phyloP scores from a whole-genome alignment of 2,113 vertebrate genomes.

The Lichenostomus cassidix region DNA sequence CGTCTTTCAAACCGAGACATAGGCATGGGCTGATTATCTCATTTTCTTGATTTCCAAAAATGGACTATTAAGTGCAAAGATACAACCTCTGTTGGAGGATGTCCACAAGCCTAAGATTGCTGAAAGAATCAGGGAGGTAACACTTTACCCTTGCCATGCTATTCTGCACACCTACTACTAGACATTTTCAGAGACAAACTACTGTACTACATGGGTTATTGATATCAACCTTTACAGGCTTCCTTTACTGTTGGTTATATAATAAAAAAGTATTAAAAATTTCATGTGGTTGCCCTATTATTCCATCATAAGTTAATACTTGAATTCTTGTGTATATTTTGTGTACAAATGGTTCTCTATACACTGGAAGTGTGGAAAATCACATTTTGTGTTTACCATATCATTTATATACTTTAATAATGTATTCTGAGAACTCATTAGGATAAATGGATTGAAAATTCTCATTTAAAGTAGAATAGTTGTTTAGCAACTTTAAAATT shows the following conservation, averaged over 20 bases:
- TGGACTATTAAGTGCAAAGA: not conserved
- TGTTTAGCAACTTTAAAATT: conserved; percentile 72
- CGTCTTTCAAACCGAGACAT: no score
- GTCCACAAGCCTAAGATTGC: not conserved
- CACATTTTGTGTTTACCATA: conserved; percentile 27
- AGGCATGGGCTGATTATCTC: not conserved
- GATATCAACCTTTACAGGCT: not conserved
- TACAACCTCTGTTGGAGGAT: not conserved
- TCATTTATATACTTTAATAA: conserved; percentile 26
- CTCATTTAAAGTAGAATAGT: conserved; percentile 61
- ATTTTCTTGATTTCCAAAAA: not conserved
- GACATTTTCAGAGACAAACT: not conserved
- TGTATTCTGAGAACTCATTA: conserved; percentile 69
- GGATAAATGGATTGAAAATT: conserved; percentile 50
- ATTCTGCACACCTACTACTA: not conserved
- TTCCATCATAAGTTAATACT: not conserved
- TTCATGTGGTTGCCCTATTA: not conserved
- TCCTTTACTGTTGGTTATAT: not conserved
- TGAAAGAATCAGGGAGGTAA: not conserved
- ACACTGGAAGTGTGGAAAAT: not conserved
- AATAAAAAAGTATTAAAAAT: not conserved
- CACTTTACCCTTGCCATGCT: not conserved
- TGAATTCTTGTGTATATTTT: conserved; percentile 41
- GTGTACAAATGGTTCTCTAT: conserved; percentile 29
- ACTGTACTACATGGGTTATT: not conserved